Conservation (phyloP, 2,113 vertebrate genomes). For the Hypomesus transpacificus region DNA sequence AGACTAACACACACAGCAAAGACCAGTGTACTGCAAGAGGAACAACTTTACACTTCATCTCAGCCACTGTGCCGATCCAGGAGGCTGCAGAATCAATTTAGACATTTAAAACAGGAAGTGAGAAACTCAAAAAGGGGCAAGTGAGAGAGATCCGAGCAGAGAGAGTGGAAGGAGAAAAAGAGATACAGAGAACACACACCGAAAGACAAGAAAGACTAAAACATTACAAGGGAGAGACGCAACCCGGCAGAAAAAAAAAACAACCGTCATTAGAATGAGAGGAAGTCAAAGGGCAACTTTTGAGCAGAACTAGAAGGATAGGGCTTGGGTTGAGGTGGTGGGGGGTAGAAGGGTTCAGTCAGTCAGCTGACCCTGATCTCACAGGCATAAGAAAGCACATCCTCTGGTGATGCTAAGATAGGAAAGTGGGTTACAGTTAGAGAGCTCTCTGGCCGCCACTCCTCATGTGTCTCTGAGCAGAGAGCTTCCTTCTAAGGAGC, state of each 20-base stretch:
- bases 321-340: background rate
- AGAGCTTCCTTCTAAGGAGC: constrained; percentile 46
- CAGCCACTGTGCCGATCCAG: background rate
- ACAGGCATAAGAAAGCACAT: constrained; percentile 43
- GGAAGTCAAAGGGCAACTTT: too few relatives aligned
- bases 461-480: constrained; percentile 44
- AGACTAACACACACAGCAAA: background rate
- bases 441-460: constrained; percentile 24
- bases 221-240: background rate
- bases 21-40: background rate
- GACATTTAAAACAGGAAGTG: constrained; percentile 45
- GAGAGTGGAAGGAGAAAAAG: background rate
- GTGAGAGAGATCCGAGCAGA: background rate
- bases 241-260: background rate
- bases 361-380: constrained; percentile 57
- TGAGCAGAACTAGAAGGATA: background rate
- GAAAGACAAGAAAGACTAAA: background rate
- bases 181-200: constrained; percentile 12
- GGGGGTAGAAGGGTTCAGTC: background rate
- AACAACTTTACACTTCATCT: background rate
- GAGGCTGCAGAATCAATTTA: constrained; percentile 22
- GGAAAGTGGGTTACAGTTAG: constrained; percentile 64
- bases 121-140: constrained; percentile 18
- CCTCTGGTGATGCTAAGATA: constrained; percentile 21
- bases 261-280: too few relatives aligned